phyloP scores from a whole-genome alignment of 2,888 invertebrate genomes.

The Adineta ricciae region DNA sequence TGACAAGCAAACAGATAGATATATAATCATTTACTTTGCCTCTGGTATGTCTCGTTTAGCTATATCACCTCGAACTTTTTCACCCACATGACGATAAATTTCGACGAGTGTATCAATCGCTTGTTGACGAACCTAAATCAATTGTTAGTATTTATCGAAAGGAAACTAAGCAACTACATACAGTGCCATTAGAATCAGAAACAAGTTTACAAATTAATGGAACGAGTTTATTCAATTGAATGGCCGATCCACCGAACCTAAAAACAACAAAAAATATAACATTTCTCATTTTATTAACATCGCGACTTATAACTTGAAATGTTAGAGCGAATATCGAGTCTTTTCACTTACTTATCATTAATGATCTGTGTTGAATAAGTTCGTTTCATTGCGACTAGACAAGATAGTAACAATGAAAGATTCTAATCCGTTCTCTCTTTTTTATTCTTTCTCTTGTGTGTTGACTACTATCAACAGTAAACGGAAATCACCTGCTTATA shows the following conservation, averaged over 20 bases:
- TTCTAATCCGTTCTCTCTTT: not conserved
- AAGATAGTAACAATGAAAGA: not conserved
- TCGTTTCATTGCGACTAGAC: not conserved
- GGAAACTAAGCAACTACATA: not conserved
- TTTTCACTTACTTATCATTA: not conserved
- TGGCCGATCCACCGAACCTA: slow-evolving; percentile 73
- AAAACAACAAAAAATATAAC: slow-evolving; percentile 25
- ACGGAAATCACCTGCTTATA: not conserved
- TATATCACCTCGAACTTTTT: slow-evolving; percentile 70
- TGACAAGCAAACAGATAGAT: slow-evolving; percentile 21
- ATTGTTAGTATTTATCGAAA: not conserved
- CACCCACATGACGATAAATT: slow-evolving; percentile 83
- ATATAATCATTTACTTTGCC: slow-evolving; percentile 47
- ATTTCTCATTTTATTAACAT: not conserved
- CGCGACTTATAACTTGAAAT: not conserved
- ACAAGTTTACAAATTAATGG: slow-evolving; percentile 70
- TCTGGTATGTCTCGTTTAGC: slow-evolving; percentile 62
- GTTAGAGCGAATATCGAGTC: no score
- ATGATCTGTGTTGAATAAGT: slow-evolving; percentile 15
- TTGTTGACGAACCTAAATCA: slow-evolving; percentile 62
- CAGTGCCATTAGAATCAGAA: slow-evolving; percentile 66
- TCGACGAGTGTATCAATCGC: slow-evolving; percentile 74
- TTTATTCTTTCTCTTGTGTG: not conserved
- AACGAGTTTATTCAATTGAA: slow-evolving; percentile 70
- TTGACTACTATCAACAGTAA: not conserved